A percentile compares a stretch with the other conserved stretches of the same genome.
phyloP scores from a whole-genome alignment of 2,888 invertebrate species.

The Meloe dianella region DNA sequence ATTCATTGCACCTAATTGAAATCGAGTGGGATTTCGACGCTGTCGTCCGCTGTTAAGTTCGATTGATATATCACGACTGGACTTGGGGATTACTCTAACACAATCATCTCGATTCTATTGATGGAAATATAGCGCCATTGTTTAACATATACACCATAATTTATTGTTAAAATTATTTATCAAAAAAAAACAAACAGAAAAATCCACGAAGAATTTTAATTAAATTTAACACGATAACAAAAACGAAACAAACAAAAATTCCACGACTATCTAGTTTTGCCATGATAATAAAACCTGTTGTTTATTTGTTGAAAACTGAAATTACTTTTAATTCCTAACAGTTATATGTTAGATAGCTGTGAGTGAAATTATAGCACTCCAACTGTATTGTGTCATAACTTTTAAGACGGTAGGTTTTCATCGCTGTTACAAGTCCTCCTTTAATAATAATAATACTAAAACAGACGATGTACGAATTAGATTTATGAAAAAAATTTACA shows the following conservation, averaged over 20 bases:
- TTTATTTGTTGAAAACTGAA: slow-evolving; percentile 2
- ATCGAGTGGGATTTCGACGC: slow-evolving; percentile 42
- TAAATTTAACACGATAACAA: not conserved
- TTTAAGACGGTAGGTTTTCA: slow-evolving; percentile 24
- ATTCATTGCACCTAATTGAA: slow-evolving; percentile 52
- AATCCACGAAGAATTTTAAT: not conserved
- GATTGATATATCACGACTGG: slow-evolving; percentile 35
- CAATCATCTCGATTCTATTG: slow-evolving; percentile 23
- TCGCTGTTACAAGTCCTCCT: slow-evolving; percentile 29
- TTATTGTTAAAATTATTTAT: not conserved
- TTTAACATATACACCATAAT: slow-evolving; percentile 4
- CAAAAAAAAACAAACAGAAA: not conserved
- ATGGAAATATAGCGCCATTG: slow-evolving; percentile 33
- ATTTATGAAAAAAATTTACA: slow-evolving; percentile 43
- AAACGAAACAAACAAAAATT: no score
- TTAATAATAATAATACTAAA: slow-evolving; percentile 34
- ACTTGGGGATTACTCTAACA: slow-evolving; percentile 28
- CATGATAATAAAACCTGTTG: not conserved
- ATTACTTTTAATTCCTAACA: slow-evolving; percentile 1
- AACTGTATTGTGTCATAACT: slow-evolving; percentile 12
- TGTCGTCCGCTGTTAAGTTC: slow-evolving; percentile 24
- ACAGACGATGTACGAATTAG: slow-evolving; percentile 45
- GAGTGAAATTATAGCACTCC: not conserved
- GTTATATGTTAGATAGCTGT: not conserved
- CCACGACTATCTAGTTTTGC: not conserved